Evolutionary conservation across 2,888 invertebrate species (phyloP), one percentile per base, ranked within the genome.

Genomic region (Zygogramma bicolorata): DNA sequence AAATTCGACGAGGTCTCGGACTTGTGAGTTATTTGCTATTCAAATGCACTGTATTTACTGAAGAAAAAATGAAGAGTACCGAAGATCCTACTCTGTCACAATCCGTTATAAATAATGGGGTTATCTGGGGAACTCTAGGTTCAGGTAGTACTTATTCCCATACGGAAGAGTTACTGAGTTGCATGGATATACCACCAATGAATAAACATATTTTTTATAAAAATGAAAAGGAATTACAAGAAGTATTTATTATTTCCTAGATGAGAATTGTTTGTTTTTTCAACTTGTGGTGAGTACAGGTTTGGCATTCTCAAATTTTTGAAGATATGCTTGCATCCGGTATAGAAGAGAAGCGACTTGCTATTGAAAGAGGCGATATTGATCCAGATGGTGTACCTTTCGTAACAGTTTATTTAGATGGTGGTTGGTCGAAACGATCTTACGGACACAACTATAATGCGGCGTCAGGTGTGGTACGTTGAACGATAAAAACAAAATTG

Each of bases 371-470:
- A 3, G 49, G 65, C 10, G 10, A 71, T 27, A 27, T 74, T 18
- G 31, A 31, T 57, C 34, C 31, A 46, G 75, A 75, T 65, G 70
- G 70, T n/a, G 68, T 61, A 15, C 71, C 75, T 27, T 71, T 66
- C 62, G 76, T 76, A 22, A 68, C 73, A 13, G 77, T 76, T 5
- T 73, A 69, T 31, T 29, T 66, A 25, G 75, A 76, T 75, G 76
- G 74, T 0, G 67, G 65, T n/a, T 77, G 77, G 76, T 68, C 69
- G 20, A 74, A 77, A 69, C 34, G 75, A 38, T 71, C 71, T 2
- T 77, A 77, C 53, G 68, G 70, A 8, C 25, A 57, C 15, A 75
- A 67, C 57, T 77, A 68, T 57, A 68, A 70, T 60, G 62, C 75
- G 15, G 20, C 67, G 10, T 74, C 76, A 15, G 76, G 75, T 13